Evolutionary conservation across 2,113 vertebrate species (phyloP).

Genomic region (Ovibos moschatus): DNA sequence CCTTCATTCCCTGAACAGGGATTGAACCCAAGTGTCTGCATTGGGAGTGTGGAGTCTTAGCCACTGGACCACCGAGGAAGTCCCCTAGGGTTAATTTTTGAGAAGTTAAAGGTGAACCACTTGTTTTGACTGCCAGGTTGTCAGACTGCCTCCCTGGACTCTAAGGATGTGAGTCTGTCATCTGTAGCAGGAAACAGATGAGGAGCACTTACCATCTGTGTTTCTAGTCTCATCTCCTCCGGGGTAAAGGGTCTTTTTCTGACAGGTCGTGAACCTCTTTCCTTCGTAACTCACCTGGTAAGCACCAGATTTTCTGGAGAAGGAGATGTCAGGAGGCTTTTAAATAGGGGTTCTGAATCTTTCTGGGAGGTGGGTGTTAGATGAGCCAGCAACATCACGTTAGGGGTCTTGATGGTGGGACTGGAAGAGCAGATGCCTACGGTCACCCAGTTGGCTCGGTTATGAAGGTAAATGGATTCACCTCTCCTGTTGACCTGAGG

Average conservation of each 20-base stretch:
- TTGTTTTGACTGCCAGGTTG: not conserved
- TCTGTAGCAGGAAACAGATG: not conserved
- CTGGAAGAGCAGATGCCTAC: slow-evolving; percentile 68
- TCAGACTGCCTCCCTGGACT: not conserved
- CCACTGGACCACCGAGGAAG: not conserved
- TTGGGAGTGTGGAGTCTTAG: not conserved
- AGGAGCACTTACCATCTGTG: not conserved
- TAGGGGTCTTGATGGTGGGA: slow-evolving; percentile 39
- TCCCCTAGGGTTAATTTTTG: not conserved
- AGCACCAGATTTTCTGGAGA: slow-evolving; percentile 57
- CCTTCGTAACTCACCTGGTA: slow-evolving; percentile 68
- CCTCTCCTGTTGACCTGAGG: slow-evolving; percentile 75
- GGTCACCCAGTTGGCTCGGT: slow-evolving; percentile 70
- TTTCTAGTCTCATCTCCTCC: not conserved
- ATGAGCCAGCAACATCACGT: slow-evolving; percentile 67
- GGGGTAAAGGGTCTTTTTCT: not conserved
- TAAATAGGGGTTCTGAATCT: not conserved
- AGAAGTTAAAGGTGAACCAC: not conserved
- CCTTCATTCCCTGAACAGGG: not conserved
- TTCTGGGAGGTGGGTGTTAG: not conserved
- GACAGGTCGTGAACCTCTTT: not conserved
- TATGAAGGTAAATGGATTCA: slow-evolving; percentile 74
- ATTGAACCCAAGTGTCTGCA: not conserved
- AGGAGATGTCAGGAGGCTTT: slow-evolving; percentile 12
- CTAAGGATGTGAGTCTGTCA: not conserved